These are phyloP conservation scores for Bungarus multicinctus DNA, from an alignment of 2,113 vertebrate genomes.

Conservation along the genomic window DNA sequence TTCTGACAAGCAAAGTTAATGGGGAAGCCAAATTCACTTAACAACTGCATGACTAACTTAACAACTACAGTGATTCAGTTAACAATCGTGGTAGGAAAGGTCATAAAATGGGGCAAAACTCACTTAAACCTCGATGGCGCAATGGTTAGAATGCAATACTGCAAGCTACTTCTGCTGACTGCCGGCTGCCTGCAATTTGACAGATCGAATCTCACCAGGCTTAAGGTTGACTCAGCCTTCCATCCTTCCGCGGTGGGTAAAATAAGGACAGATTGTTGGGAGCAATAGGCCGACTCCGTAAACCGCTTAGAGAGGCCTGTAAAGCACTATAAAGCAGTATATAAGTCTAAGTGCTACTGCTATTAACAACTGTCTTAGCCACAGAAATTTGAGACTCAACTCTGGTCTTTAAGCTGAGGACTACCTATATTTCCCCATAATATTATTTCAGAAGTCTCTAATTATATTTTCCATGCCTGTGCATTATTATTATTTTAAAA, in stretches of 20 bases:
- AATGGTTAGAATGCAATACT: no score
- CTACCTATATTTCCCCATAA: background rate
- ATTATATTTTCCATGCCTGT: background rate
- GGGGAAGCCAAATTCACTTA: background rate
- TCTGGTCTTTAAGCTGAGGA: background rate
- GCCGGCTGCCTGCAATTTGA: no score
- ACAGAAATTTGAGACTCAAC: background rate
- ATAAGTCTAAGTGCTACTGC: no score
- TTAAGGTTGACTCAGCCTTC: no score
- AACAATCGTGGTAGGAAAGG: background rate
- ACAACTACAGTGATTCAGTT: background rate
- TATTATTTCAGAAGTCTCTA: background rate
- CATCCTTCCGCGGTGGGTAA: no score
- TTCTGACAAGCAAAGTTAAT: background rate
- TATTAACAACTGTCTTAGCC: background rate
- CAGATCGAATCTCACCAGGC: no score
- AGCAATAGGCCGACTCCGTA: no score
- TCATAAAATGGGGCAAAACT: background rate
- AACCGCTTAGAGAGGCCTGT: no score
- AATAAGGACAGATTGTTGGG: no score
- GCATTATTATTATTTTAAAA: background rate
- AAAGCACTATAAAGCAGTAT: no score
- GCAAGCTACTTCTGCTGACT: no score
- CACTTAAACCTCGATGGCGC: no score
- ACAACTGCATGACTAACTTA: background rate